Conservation (phyloP, 2,888 invertebrate genomes). For the Noctua janthe region DNA sequence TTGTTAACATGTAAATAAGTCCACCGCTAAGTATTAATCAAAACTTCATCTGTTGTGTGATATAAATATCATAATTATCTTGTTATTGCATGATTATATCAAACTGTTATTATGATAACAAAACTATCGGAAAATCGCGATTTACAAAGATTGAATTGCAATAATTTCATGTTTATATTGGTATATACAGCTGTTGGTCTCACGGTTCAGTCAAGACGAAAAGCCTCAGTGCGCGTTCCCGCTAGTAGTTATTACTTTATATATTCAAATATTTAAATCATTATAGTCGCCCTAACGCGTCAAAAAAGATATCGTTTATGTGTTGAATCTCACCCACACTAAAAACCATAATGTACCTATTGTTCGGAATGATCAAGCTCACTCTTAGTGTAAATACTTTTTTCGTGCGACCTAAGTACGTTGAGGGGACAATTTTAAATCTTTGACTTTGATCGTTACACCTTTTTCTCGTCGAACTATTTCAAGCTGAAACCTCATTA, state of each 20-base stretch:
- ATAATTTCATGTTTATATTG: conserved; percentile 21
- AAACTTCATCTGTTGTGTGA: not conserved
- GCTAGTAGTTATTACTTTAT: not conserved
- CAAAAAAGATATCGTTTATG: not conserved
- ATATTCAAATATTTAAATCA: not conserved
- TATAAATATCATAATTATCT: conserved; percentile 11
- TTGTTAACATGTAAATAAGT: not conserved
- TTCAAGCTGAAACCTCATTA: not conserved
- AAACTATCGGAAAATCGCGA: conserved; percentile 4
- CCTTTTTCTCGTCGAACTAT: not conserved
- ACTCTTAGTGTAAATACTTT: no score
- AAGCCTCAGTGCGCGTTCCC: not conserved
- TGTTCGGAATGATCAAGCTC: not conserved
- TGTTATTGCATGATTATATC: conserved; percentile 21
- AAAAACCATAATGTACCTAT: not conserved
- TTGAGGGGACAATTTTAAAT: not conserved
- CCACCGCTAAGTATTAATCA: not conserved
- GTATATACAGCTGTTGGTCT: not conserved
- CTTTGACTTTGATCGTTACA: not conserved
- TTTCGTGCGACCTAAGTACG: not conserved
- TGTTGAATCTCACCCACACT: not conserved
- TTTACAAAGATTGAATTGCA: not conserved
- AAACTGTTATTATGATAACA: conserved; percentile 30
- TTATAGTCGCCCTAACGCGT: not conserved
- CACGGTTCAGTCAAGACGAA: not conserved